Evolutionary conservation across 2,113 vertebrate species (phyloP).

Genomic region (Nyctereutes procyonoides): DNA sequence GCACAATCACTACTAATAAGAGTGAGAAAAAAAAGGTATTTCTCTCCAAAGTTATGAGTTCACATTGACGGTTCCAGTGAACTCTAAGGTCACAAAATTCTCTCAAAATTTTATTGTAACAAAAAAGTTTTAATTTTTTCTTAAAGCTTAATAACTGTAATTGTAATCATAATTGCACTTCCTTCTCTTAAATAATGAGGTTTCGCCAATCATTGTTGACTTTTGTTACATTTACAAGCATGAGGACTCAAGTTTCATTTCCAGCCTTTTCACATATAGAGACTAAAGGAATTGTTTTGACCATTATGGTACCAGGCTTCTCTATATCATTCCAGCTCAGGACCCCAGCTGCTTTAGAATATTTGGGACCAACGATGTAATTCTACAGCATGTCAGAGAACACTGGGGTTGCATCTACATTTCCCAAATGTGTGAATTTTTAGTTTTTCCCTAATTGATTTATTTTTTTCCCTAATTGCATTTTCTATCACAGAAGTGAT

Average conservation of each 20-base stretch:
- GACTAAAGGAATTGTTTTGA: neutral
- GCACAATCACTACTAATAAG: neutral
- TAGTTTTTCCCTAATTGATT: neutral
- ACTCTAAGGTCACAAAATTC: neutral
- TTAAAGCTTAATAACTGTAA: neutral
- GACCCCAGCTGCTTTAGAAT: neutral
- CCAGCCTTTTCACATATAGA: neutral
- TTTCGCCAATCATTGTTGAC: neutral
- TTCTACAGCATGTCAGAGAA: neutral
- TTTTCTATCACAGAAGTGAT: neutral
- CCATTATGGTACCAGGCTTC: neutral
- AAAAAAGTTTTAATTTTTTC: neutral
- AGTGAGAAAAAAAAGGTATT: neutral
- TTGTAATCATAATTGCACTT: neutral
- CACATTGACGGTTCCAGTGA: neutral
- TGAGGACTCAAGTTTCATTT: neutral
- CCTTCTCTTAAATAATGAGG: neutral
- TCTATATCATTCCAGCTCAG: neutral
- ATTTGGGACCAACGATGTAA: neutral
- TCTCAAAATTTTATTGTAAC: neutral
- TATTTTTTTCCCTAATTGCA: neutral
- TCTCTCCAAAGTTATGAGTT: neutral
- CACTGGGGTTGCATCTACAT: neutral
- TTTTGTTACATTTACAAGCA: neutral
- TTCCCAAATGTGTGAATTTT: neutral